Base-by-base conservation (phyloP, 2,113 vertebrate genomes). In the Scalopus aquaticus region DNA sequence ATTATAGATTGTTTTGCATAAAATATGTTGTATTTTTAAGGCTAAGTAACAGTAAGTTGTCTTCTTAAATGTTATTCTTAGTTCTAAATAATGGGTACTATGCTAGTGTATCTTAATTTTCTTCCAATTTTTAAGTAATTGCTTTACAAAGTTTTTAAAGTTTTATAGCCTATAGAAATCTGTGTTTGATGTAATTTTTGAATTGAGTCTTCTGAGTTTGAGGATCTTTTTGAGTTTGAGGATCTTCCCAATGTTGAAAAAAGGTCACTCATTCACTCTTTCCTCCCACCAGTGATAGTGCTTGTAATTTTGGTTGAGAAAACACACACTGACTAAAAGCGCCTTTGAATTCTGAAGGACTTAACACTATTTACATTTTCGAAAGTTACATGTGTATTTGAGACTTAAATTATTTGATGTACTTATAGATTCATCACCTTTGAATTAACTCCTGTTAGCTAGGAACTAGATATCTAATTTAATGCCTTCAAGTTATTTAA, bases 11-110 rank as follows among this genome's bases (percentile, higher is more conserved):
- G 35, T 79, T 96, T 89, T 81, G 42, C 60, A 37, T 90, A 39
- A 87, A 69, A 62, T n/a, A 35, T 74, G 76, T 42, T 74, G 2
- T 13, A 49, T 72, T 79, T 88, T 93, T 74, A 58, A 83, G 19
- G 12, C 65, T 69, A n/a, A 87, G 20, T 87, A 84, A 82, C 42
- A 93, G 20, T 94, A 90, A 94, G 54, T 28, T 86, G 72, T 94
- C 37, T 37, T 94, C 37, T 37, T 70, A 58, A 91, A 44, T 78
- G 19, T 90, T 54, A 89, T 87, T 39, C 44, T 90, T 93, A 82
- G 86, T 90, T 92, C 70, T 79, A 73, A 94, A 73, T 56, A 83
- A 39, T 87, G 28, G 9, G 35, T 86, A 62, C 12, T 69, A 58
- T 56, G 58, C 4, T 39, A 88, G 39, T 91, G 60, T 19, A 69